phyloP scores from a whole-genome alignment of 2,113 vertebrate species.

The Pseudopodoces humilis region DNA sequence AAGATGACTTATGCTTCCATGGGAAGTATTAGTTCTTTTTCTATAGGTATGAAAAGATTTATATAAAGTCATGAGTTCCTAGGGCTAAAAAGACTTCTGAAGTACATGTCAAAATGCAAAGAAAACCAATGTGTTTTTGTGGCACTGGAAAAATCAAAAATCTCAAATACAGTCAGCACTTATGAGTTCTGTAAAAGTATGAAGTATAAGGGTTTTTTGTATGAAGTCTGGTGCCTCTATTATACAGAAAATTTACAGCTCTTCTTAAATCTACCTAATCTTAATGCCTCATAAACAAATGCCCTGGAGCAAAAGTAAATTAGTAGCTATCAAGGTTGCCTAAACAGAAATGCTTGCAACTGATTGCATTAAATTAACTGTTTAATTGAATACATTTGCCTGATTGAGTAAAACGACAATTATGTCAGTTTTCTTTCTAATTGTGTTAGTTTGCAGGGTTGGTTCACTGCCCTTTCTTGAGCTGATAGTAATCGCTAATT shows the following conservation, averaged over 20 bases:
- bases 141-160: background rate
- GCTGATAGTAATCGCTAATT: background rate
- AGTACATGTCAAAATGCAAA: background rate
- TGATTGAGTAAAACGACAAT: background rate
- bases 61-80: background rate
- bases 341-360: background rate
- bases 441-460: background rate
- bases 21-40: background rate
- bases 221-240: background rate
- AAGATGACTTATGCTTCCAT: background rate
- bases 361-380: slow-evolving; percentile 18
- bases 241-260: background rate
- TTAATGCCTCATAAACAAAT: background rate
- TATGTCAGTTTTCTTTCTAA: background rate
- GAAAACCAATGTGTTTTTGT: background rate
- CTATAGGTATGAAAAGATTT: background rate
- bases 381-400: slow-evolving; percentile 23
- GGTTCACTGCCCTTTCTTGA: background rate
- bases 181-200: background rate
- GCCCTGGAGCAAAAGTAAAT: background rate
- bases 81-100: background rate
- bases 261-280: background rate
- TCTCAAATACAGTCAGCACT: background rate
- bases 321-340: background rate
- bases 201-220: background rate